Conservation (phyloP, 1,140 invertebrate species). For the Ceratitis capitata region DNA sequence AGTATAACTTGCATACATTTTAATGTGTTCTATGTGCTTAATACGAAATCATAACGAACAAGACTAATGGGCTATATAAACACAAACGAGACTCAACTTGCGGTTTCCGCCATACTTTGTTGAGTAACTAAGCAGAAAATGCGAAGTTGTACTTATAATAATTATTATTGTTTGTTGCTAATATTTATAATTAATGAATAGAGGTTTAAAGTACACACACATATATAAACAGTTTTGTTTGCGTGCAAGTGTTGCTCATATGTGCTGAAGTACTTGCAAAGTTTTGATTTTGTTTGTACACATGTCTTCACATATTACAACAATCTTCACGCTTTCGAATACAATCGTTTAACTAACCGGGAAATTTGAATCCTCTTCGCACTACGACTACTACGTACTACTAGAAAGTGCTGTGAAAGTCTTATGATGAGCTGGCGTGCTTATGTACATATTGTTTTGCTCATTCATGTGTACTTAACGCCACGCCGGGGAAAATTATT, state of each 20-base stretch:
- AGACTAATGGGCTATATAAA: not conserved
- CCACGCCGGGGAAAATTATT: too few species aligned
- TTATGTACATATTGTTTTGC: too few species aligned
- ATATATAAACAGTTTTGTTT: not conserved
- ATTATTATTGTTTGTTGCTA: constrained; percentile 19
- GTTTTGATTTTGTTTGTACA: not conserved
- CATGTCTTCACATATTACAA: not conserved
- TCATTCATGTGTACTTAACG: too few species aligned
- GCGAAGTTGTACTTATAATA: constrained; percentile 14
- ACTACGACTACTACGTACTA: too few species aligned
- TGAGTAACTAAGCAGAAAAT: not conserved
- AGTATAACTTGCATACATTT: too few species aligned
- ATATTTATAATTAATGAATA: constrained; percentile 20
- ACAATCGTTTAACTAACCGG: too few species aligned
- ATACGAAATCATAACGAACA: too few species aligned
- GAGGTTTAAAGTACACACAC: not conserved
- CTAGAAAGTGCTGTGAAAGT: too few species aligned
- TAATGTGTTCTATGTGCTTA: too few species aligned
- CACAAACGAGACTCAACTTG: not conserved
- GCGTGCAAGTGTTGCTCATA: not conserved
- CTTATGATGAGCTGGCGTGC: too few species aligned
- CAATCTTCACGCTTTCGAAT: too few species aligned
- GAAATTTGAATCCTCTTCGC: too few species aligned
- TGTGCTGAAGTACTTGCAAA: not conserved
- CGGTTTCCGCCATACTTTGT: not conserved